phyloP scores from a whole-genome alignment of 1,140 invertebrate genomes.

The Cydia splendana region DNA sequence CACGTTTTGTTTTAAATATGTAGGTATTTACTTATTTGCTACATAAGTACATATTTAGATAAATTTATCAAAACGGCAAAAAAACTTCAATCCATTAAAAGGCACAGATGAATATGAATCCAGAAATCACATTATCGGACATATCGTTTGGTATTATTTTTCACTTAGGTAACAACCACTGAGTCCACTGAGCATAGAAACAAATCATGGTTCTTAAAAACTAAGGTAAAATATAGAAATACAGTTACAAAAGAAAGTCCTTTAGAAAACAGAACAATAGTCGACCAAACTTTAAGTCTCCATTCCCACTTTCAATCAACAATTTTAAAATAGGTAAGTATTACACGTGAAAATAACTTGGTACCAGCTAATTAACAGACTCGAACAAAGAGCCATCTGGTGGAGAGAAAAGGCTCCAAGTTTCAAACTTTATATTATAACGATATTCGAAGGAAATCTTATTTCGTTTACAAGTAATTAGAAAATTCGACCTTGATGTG shows the following conservation, averaged over 20 bases:
- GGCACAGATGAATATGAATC: too few species aligned
- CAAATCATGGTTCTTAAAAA: too few species aligned
- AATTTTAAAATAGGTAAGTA: constrained; percentile 10
- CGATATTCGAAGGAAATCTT: constrained; percentile 8
- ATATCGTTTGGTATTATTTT: too few species aligned
- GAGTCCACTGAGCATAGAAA: too few species aligned
- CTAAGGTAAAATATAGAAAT: background rate
- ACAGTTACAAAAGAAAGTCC: background rate
- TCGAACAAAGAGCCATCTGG: constrained; percentile 4
- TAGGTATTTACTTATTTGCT: too few species aligned
- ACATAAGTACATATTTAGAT: too few species aligned
- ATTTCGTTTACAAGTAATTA: background rate
- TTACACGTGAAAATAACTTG: constrained; percentile 19
- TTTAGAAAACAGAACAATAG: constrained; percentile 8
- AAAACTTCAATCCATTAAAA: too few species aligned
- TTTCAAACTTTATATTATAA: constrained; percentile 14
- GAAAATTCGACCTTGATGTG: background rate
- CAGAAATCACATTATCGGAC: too few species aligned
- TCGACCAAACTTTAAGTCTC: background rate
- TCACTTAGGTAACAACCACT: too few species aligned
- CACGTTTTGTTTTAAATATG: too few species aligned
- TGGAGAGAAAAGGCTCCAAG: constrained; percentile 3
- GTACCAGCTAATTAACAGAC: constrained; percentile 2
- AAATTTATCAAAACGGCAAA: too few species aligned
- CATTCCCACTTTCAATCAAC: background rate